Evolutionary conservation across 2,797 vertebrate species (phyloP).

Genomic region (Enteromius mattozi): DNA sequence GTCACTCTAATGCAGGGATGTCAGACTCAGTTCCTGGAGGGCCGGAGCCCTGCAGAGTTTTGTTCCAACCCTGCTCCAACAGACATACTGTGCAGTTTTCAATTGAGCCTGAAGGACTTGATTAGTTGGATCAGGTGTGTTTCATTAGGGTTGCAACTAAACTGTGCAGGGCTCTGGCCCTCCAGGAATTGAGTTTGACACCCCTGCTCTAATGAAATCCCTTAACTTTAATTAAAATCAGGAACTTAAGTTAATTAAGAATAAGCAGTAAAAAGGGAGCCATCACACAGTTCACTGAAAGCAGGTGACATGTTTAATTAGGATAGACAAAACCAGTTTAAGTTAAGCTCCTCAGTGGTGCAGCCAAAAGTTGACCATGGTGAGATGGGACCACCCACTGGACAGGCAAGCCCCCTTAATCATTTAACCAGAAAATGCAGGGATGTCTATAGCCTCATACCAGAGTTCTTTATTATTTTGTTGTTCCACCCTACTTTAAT

Average conservation of each 20-base stretch:
- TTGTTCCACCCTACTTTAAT: background rate
- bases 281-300: slow-evolving; percentile 50
- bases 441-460: background rate
- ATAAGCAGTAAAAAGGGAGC: slow-evolving; percentile 9
- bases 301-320: slow-evolving; percentile 65
- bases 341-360: slow-evolving; percentile 48
- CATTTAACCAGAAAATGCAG: background rate
- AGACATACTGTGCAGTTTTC: too few species aligned
- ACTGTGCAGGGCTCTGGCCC: too few species aligned
- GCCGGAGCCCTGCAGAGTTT: too few species aligned
- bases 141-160: too few species aligned
- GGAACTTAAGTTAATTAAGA: slow-evolving; percentile 53
- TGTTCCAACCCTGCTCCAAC: too few species aligned
- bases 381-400: background rate
- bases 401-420: background rate
- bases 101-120: too few species aligned
- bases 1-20: too few species aligned
- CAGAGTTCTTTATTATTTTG: background rate
- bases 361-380: background rate
- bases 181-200: too few species aligned
- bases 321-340: slow-evolving; percentile 63
- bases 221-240: slow-evolving; percentile 45
- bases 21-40: too few species aligned
- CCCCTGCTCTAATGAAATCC: slow-evolving; percentile 47
- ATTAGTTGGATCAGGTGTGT: too few species aligned